Base-by-base conservation (phyloP, 2,797 vertebrate genomes). In the Euphonia xanthogaster region DNA sequence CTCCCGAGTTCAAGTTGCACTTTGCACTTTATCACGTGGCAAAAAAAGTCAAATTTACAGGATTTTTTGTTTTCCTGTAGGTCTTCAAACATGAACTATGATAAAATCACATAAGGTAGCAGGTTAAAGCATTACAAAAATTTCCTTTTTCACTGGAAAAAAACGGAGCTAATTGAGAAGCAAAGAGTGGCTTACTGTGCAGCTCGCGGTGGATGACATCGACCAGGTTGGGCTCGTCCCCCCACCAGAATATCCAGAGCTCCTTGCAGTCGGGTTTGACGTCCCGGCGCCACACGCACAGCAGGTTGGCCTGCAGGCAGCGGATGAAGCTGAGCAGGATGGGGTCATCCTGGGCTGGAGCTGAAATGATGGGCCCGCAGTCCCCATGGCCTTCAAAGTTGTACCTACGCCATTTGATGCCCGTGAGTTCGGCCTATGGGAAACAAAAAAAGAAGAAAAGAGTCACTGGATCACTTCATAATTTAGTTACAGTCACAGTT, bases 191-290 rank as follows among this genome's bases (percentile, higher is more conserved):
- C 99, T 99, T 98, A 99, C 99, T 99, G 98, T 99, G 98, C 84
- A 99, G 98, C 95, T 99, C 99, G 1, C 98, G 99, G 97, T 99
- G 99, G 95, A 99, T 99, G 96, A 99, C 98, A 73, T 99, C 98
- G 5, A 98, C 98, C 48, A 99, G 98, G 96, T 99, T 99, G 79
- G 99, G 99, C 88, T 99, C 99, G 1, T 99, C 99, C 14, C 99
- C 99, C 99, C 99, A 99, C 99, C 99, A 99, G 98, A 99, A 99
- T 98, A 99, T 99, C 99, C 99, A 99, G 57, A 99, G 98, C 86
- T 99, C 99, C 98, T 99, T 99, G 95, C 98, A 98, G 91, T 98
- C 98, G 9, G 99, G 99, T 96, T 98, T 99, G 98, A 99, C 98
- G 42, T 99, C 99, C 15, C 99, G 99, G 45, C 99, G 98, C 99